Conservation (phyloP, 2,888 invertebrate genomes). For the Drosophila pseudotakahashii region DNA sequence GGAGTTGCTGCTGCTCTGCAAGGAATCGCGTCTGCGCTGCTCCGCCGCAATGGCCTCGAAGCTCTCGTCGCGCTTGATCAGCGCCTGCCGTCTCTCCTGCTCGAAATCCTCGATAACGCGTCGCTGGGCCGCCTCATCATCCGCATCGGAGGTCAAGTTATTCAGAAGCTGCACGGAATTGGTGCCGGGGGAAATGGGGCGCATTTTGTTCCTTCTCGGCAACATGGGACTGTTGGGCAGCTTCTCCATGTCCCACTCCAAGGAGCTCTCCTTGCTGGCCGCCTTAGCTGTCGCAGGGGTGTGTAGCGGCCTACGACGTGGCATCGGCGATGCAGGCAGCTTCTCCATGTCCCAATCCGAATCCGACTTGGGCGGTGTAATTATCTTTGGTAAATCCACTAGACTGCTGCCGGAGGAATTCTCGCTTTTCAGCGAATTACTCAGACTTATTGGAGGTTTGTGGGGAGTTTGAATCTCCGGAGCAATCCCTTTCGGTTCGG, state of each 20-base stretch:
- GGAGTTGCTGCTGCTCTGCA: slow-evolving; percentile 62
- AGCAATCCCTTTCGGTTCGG: not conserved
- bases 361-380: slow-evolving; percentile 47
- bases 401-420: slow-evolving; percentile 59
- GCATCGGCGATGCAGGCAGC: slow-evolving; percentile 76
- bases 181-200: slow-evolving; percentile 60
- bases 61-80: slow-evolving; percentile 81
- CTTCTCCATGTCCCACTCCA: slow-evolving; percentile 81
- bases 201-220: slow-evolving; percentile 50
- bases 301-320: slow-evolving; percentile 55
- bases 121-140: slow-evolving; percentile 58
- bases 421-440: slow-evolving; percentile 48
- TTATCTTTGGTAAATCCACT: slow-evolving; percentile 43
- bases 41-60: slow-evolving; percentile 70
- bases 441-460: slow-evolving; percentile 18
- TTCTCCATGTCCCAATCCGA: slow-evolving; percentile 76
- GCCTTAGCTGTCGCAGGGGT: not conserved
- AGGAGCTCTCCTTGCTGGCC: slow-evolving; percentile 60
- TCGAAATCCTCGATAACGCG: slow-evolving; percentile 82
- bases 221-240: slow-evolving; percentile 79
- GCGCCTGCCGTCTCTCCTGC: slow-evolving; percentile 77
- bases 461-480: not conserved
- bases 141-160: slow-evolving; percentile 56
- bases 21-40: slow-evolving; percentile 57
- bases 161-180: slow-evolving; percentile 72